Evolutionary conservation across 2,113 vertebrate species (phyloP).

Genomic region (Polypterus senegalus): DNA sequence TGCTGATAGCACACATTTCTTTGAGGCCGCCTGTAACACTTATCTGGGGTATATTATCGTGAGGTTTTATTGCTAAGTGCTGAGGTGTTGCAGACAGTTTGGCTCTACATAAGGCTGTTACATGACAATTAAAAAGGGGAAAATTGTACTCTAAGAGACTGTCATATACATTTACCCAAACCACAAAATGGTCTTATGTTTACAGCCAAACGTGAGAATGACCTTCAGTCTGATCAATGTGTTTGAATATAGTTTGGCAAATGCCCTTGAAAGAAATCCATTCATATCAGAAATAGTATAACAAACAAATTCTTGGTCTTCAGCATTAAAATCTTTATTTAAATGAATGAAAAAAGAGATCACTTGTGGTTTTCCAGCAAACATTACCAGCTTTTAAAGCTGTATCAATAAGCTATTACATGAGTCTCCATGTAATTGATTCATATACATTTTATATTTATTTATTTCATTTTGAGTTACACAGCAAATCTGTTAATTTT

Average conservation of each 20-base stretch:
- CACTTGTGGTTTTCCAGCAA: neutral
- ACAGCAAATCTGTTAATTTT: too few species aligned
- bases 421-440: neutral
- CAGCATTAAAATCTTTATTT: conserved; percentile 27
- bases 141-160: conserved; percentile 30
- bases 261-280: conserved; percentile 28
- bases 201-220: conserved; percentile 43
- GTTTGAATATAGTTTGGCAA: conserved; percentile 30
- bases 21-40: too few species aligned
- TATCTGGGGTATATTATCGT: conserved; percentile 13
- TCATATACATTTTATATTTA: too few species aligned
- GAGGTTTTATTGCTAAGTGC: conserved; percentile 37
- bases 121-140: conserved; percentile 51
- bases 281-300: conserved; percentile 25
- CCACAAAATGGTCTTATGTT: conserved; percentile 58
- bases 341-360: conserved; percentile 29
- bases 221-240: conserved; percentile 50
- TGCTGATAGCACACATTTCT: too few species aligned
- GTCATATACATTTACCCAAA: conserved; percentile 53
- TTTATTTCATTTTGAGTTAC: too few species aligned
- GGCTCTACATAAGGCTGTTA: conserved; percentile 49
- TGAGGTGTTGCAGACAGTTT: conserved; percentile 48
- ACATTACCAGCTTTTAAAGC: neutral
- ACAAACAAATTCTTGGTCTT: conserved; percentile 26
- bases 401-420: neutral